phyloP scores from a whole-genome alignment of 2,113 vertebrate species.

The Lasiurus cinereus region DNA sequence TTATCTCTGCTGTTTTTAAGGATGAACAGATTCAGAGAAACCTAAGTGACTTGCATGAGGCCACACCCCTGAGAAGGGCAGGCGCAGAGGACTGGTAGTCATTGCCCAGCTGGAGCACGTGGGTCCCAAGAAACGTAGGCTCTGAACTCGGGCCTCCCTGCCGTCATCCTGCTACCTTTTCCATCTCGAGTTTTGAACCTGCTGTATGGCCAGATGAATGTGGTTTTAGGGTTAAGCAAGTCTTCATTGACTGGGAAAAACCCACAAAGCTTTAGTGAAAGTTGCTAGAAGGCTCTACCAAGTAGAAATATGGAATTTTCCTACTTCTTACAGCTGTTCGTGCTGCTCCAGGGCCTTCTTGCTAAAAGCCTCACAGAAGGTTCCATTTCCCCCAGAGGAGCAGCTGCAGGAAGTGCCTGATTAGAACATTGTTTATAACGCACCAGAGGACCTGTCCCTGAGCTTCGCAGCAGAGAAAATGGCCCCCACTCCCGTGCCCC shows the following conservation, averaged over 20 bases:
- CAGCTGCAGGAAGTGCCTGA: background rate
- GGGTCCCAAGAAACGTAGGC: background rate
- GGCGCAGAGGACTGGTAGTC: rapidly evolving
- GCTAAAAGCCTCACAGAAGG: background rate
- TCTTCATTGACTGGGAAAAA: background rate
- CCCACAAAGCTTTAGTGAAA: background rate
- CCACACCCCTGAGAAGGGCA: no score
- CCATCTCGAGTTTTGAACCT: rapidly evolving
- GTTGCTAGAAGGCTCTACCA: background rate
- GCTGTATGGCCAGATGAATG: rapidly evolving
- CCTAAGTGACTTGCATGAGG: background rate
- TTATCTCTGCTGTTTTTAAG: background rate
- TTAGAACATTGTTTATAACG: background rate
- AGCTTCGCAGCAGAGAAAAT: rapidly evolving
- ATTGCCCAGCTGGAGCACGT: rapidly evolving
- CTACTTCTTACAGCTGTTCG: background rate
- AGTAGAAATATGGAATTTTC: background rate
- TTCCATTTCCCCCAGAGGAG: background rate
- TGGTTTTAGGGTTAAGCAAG: background rate
- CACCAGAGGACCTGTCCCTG: background rate
- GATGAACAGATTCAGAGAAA: background rate
- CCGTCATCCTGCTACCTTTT: rapidly evolving
- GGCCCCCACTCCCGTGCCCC: rapidly evolving
- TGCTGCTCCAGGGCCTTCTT: background rate
- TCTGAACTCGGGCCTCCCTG: rapidly evolving